phyloP scores from a whole-genome alignment of 1,140 invertebrate genomes.

The Nephotettix cincticeps region DNA sequence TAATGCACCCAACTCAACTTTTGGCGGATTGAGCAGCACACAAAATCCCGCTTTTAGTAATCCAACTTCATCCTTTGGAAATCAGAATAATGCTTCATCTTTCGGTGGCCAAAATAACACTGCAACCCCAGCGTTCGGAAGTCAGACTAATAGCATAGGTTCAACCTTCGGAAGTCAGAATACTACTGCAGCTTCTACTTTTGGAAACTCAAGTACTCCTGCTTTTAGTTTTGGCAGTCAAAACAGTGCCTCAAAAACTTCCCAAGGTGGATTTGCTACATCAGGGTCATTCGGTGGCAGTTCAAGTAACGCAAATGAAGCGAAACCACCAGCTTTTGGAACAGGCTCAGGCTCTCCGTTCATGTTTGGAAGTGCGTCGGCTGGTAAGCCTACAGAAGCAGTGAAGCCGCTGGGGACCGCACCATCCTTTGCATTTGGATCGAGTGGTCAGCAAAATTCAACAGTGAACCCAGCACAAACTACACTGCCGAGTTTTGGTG shows the following conservation, averaged over 20 bases:
- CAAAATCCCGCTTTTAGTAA: neutral
- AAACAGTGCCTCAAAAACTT: neutral
- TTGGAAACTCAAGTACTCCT: neutral
- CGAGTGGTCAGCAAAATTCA: neutral
- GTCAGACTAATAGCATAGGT: neutral
- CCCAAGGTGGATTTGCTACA: too few species aligned
- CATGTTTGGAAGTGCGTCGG: neutral
- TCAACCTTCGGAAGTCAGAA: conserved; percentile 1
- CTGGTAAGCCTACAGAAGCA: too few species aligned
- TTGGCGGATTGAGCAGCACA: conserved; percentile 1
- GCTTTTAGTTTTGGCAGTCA: neutral
- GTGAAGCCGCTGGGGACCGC: neutral
- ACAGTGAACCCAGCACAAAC: neutral
- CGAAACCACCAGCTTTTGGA: neutral
- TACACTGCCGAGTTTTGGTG: neutral
- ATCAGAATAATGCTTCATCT: neutral
- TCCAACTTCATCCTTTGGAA: neutral
- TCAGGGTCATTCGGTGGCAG: too few species aligned
- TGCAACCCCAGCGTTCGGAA: conserved; percentile 4
- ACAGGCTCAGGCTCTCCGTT: neutral
- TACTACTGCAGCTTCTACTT: conserved; percentile 4
- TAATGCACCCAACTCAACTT: neutral
- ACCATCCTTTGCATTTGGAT: neutral
- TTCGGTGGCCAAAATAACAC: neutral
- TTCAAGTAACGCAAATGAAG: too few species aligned